A percentile compares a stretch with the other conserved stretches of the same genome.
Evolutionary conservation across 2,113 vertebrate species (phyloP).

Genomic region (Brachionichthys hirsutus): DNA sequence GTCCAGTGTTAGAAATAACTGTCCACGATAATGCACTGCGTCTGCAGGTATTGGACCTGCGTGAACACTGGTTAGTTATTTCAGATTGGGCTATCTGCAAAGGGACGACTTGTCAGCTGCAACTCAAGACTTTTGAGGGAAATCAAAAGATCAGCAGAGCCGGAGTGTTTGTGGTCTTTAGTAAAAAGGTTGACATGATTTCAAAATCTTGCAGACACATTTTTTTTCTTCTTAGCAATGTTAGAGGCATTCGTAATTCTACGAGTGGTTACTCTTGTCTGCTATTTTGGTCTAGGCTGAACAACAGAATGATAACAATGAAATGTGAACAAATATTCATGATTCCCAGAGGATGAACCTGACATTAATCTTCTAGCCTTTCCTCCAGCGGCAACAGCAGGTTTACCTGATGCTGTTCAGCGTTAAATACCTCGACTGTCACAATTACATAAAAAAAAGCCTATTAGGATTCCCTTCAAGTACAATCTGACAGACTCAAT

Average conservation of each 20-base stretch:
- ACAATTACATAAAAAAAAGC: no score
- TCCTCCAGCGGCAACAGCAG: background rate
- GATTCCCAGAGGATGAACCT: background rate
- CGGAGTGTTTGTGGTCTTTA: background rate
- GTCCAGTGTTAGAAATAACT: conserved; percentile 49
- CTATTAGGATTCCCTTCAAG: no score
- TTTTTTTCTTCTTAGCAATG: no score
- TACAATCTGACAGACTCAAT: no score
- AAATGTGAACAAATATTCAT: background rate
- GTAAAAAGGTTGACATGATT: no score
- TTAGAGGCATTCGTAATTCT: background rate
- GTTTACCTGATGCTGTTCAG: background rate
- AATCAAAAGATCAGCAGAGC: conserved; percentile 34
- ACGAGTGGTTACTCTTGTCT: background rate
- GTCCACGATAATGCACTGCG: conserved; percentile 27
- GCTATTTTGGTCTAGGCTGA: background rate
- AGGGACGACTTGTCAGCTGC: conserved; percentile 3
- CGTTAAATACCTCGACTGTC: no score
- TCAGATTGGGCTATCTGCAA: conserved; percentile 8
- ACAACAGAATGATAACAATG: background rate
- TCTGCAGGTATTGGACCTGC: conserved; percentile 38
- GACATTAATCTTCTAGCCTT: no score
- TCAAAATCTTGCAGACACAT: no score
- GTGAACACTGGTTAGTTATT: conserved; percentile 57
- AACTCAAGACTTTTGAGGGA: conserved; percentile 44